These are phyloP conservation scores for Atrina japonica DNA, from an alignment of 2,888 invertebrate species.

Conservation along the genomic window DNA sequence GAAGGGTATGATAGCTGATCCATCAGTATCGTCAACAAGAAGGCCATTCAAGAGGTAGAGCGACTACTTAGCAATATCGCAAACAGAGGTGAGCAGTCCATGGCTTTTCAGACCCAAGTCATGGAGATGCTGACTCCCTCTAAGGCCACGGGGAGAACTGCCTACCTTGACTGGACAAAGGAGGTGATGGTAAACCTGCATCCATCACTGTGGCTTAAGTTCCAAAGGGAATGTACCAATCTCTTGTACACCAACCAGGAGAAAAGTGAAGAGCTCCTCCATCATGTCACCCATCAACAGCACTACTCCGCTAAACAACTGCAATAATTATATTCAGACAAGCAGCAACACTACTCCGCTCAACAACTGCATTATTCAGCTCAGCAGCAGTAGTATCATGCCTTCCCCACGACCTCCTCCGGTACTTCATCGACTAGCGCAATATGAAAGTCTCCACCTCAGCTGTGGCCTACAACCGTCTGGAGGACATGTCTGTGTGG, in stretches of 20 bases:
- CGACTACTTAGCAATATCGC: slow-evolving; percentile 35
- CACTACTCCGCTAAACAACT: slow-evolving; percentile 5
- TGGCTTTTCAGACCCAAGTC: slow-evolving; percentile 35
- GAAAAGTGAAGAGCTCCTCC: slow-evolving; percentile 26
- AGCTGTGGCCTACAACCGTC: slow-evolving; percentile 30
- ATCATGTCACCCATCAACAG: slow-evolving; percentile 19
- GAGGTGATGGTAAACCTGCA: slow-evolving; percentile 37
- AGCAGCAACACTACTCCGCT: too few species aligned
- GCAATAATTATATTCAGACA: too few species aligned
- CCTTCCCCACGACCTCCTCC: slow-evolving; percentile 5
- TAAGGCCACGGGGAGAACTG: slow-evolving; percentile 37
- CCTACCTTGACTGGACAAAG: slow-evolving; percentile 36
- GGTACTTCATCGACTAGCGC: slow-evolving; percentile 12
- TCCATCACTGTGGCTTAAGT: slow-evolving; percentile 40
- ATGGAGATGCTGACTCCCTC: slow-evolving; percentile 41
- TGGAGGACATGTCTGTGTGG: slow-evolving; percentile 22
- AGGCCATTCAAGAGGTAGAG: slow-evolving; percentile 34
- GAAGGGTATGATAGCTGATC: slow-evolving; percentile 34
- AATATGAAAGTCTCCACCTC: slow-evolving; percentile 33
- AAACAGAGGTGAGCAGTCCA: slow-evolving; percentile 36
- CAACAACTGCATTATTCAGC: background rate
- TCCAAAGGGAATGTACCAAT: slow-evolving; percentile 34
- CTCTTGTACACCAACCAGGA: slow-evolving; percentile 41
- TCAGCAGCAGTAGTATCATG: slow-evolving; percentile 10
- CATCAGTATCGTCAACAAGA: slow-evolving; percentile 29